Conservation (phyloP, 37 sponge, comb jelly and placozoan genomes). For the Halichondria panicea region DNA sequence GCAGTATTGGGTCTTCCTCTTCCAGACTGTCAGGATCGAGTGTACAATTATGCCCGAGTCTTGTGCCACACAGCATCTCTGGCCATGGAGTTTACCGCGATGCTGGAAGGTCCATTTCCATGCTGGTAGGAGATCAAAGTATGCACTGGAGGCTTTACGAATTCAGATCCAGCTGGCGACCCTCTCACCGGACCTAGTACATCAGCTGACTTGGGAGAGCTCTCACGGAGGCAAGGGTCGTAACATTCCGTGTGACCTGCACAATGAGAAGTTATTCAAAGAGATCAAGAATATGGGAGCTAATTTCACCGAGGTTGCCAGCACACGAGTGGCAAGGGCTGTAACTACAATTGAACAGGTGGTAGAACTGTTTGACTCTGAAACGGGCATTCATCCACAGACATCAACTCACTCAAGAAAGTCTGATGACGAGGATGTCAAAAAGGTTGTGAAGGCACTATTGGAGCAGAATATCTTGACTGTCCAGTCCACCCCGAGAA, state of each 20-base stretch:
- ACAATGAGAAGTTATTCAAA: slow-evolving; percentile 32
- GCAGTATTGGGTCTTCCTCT: not conserved
- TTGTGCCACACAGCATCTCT: slow-evolving; percentile 36
- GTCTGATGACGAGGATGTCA: too few species aligned
- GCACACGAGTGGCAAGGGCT: slow-evolving; percentile 13
- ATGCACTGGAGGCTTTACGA: slow-evolving; percentile 14
- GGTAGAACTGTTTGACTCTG: not conserved
- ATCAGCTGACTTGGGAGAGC: slow-evolving; percentile 31
- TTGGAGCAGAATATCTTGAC: too few species aligned
- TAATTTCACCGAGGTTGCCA: slow-evolving; percentile 20
- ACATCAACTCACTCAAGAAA: too few species aligned
- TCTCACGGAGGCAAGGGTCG: slow-evolving; percentile 37
- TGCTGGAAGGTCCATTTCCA: slow-evolving; percentile 43
- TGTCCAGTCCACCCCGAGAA: too few species aligned
- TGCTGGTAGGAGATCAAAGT: not conserved
- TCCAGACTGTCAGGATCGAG: slow-evolving; percentile 15
- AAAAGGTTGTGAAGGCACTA: too few species aligned
- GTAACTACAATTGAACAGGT: not conserved
- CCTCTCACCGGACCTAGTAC: slow-evolving; percentile 13
- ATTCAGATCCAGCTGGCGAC: slow-evolving; percentile 7
- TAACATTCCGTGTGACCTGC: slow-evolving; percentile 34
- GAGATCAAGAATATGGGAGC: slow-evolving; percentile 26
- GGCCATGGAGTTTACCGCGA: slow-evolving; percentile 14
- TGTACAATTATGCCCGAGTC: slow-evolving; percentile 44
- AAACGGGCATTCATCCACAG: too few species aligned